A percentile compares a stretch with the other conserved stretches of the same genome.
Evolutionary conservation across 2,113 vertebrate genomes (phyloP).

Genomic region (Cromileptes altivelis): DNA sequence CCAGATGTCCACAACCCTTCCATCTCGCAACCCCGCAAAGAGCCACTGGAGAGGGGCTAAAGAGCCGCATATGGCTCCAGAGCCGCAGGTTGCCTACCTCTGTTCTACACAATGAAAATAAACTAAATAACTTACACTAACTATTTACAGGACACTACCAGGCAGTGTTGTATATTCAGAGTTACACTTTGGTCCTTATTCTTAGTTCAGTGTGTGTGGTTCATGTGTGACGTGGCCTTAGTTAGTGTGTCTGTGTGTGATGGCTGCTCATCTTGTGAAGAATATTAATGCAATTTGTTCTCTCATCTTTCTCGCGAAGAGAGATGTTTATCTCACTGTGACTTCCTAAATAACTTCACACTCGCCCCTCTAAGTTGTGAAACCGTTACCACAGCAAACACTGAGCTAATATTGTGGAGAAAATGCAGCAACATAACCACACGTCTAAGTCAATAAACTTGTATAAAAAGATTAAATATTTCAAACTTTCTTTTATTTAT

Average conservation of each 20-base stretch:
- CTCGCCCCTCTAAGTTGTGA: background rate
- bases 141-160: no score
- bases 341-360: conserved; percentile 12
- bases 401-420: background rate
- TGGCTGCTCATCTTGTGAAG: background rate
- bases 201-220: background rate
- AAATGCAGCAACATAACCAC: background rate
- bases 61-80: no score
- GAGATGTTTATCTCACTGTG: background rate
- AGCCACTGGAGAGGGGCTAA: no score
- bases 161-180: no score
- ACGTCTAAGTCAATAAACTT: no score
- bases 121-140: no score
- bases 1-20: no score
- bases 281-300: background rate
- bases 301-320: background rate
- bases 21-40: no score
- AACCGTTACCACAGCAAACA: background rate
- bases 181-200: no score
- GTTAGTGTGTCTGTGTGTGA: background rate
- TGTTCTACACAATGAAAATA: no score
- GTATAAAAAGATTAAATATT: background rate
- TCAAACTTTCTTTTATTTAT: background rate
- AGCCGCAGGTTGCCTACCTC: no score
- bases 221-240: background rate